These are phyloP conservation scores for Acleris literana DNA, from an alignment of 2,888 invertebrate genomes.

Conservation along the genomic window DNA sequence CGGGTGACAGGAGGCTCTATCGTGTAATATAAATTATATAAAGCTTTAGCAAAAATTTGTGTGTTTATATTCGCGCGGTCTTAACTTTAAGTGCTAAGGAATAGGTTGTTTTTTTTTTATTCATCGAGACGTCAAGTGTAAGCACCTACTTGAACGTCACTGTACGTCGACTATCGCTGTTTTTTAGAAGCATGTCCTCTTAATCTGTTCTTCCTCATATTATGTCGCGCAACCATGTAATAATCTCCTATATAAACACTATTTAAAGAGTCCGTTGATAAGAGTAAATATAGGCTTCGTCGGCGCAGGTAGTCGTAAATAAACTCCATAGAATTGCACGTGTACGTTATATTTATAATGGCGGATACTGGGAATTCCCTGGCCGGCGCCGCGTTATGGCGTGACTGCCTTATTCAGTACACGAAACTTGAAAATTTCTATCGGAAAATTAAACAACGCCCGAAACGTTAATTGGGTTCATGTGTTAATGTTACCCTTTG, in stretches of 20 bases:
- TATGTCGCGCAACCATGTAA: too few species aligned
- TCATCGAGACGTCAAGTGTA: too few species aligned
- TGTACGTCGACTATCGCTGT: too few species aligned
- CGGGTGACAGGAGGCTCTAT: not conserved
- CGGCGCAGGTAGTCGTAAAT: constrained; percentile 39
- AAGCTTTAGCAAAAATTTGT: too few species aligned
- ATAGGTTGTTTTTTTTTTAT: too few species aligned
- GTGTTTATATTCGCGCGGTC: too few species aligned
- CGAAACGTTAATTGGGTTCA: constrained; percentile 48
- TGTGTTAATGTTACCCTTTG: constrained; percentile 2
- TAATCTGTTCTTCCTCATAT: too few species aligned
- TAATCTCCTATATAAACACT: constrained; percentile 19
- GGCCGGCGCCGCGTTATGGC: constrained; percentile 54
- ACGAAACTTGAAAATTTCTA: constrained; percentile 63
- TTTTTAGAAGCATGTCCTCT: too few species aligned
- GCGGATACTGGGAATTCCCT: constrained; percentile 53
- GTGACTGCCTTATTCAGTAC: constrained; percentile 64
- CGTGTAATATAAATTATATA: too few species aligned
- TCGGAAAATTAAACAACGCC: constrained; percentile 60
- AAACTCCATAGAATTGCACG: constrained; percentile 58
- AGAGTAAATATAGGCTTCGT: constrained; percentile 33
- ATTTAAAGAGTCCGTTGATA: constrained; percentile 21
- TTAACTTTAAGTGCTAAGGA: too few species aligned
- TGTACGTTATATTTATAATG: constrained; percentile 45
- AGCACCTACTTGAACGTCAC: too few species aligned